A percentile compares a stretch with the other conserved stretches of the same genome.
Evolutionary conservation across 2,113 vertebrate genomes (phyloP).

Genomic region (Chascanopsetta lugubris): DNA sequence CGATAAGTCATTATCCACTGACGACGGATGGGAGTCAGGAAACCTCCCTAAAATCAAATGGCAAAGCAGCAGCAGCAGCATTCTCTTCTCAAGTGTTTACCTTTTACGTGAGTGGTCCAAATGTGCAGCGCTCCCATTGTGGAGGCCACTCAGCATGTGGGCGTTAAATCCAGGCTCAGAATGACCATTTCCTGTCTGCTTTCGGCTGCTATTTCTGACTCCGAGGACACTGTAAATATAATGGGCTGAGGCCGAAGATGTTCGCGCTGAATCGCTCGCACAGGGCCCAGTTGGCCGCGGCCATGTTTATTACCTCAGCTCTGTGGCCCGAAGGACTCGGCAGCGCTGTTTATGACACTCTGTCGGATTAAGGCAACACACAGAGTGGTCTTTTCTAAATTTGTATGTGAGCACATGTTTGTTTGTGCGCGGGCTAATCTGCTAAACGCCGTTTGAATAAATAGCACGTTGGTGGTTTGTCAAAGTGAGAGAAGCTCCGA

Average conservation of each 20-base stretch:
- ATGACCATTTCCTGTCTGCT: conserved; percentile 44
- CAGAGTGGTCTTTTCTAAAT: conserved; percentile 51
- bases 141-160: conserved; percentile 13
- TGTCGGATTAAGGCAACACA: conserved; percentile 68
- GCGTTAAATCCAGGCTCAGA: conserved; percentile 54
- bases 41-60: conserved; percentile 6
- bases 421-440: conserved; percentile 35
- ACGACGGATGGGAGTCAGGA: not conserved
- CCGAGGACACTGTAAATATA: conserved; percentile 65
- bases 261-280: conserved; percentile 62
- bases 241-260: conserved; percentile 49
- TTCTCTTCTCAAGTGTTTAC: conserved; percentile 25
- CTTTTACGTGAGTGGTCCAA: conserved; percentile 18
- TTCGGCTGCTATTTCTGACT: conserved; percentile 61
- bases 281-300: conserved; percentile 45
- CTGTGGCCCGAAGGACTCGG: conserved; percentile 57
- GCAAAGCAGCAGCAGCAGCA: conserved; percentile 9
- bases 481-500: conserved; percentile 11
- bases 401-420: conserved; percentile 36
- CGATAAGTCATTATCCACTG: too few species aligned
- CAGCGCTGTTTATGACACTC: conserved; percentile 60
- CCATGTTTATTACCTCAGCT: conserved; percentile 63
- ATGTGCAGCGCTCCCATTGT: conserved; percentile 10
- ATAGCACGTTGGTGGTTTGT: conserved; percentile 13
- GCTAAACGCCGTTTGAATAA: conserved; percentile 54